These are phyloP conservation scores for Odocoileus hemionus DNA, from an alignment of 2,113 vertebrate species.

Conservation along the genomic window DNA sequence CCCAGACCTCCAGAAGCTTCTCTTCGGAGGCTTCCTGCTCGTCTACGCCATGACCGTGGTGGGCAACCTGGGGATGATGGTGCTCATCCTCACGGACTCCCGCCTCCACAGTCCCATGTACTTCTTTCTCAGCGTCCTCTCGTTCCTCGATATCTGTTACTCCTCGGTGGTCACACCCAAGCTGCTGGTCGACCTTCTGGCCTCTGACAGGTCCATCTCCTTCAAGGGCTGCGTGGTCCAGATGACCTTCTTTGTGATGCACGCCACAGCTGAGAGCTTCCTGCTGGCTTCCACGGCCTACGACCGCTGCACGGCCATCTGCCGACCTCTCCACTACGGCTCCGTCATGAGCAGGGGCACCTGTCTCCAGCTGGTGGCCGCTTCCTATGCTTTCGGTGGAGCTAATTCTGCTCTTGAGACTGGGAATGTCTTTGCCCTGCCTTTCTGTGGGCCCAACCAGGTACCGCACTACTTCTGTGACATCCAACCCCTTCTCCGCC, in stretches of 20 bases:
- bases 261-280: slow-evolving; percentile 7
- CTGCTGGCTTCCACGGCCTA: background rate
- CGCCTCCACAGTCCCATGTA: background rate
- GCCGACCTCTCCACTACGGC: background rate
- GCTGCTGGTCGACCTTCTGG: background rate
- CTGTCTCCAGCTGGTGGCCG: slow-evolving; percentile 41
- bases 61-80: slow-evolving; percentile 24
- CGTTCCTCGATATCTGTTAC: background rate
- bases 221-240: background rate
- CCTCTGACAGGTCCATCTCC: background rate
- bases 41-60: slow-evolving; percentile 26
- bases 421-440: slow-evolving; percentile 44
- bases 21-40: slow-evolving; percentile 55
- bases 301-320: background rate
- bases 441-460: slow-evolving; percentile 56
- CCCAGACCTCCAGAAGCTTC: background rate
- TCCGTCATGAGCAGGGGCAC: slow-evolving; percentile 25
- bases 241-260: background rate
- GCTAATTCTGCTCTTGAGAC: slow-evolving; percentile 35
- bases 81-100: background rate
- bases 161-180: background rate
- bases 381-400: slow-evolving; percentile 27
- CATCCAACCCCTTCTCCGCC: background rate
- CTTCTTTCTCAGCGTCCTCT: background rate
- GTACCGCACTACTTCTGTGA: slow-evolving; percentile 48